phyloP scores from a whole-genome alignment of 2,113 vertebrate species.

The Oxyura jamaicensis region DNA sequence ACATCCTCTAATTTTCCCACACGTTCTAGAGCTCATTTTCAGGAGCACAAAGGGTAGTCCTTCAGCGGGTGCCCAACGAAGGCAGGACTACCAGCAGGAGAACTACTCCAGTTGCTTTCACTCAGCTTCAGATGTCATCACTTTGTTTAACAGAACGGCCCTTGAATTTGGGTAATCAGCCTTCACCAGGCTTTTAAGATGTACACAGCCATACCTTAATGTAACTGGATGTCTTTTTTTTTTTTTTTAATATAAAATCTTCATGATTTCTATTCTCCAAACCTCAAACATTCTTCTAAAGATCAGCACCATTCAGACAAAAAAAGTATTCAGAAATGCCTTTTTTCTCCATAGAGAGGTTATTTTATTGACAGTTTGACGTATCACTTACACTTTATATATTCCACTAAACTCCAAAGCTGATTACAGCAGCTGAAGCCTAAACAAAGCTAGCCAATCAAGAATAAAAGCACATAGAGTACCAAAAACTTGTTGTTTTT shows the following conservation, averaged over 20 bases:
- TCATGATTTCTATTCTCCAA: not conserved
- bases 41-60: not conserved
- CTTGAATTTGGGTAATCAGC: constrained; percentile 4
- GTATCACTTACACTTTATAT: not conserved
- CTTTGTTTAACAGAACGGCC: constrained; percentile 50
- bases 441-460: not conserved
- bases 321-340: not conserved
- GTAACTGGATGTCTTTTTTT: not conserved
- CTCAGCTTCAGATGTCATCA: constrained; percentile 49
- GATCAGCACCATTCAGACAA: not conserved
- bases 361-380: not conserved
- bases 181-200: constrained; percentile 45
- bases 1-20: not conserved
- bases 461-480: not conserved
- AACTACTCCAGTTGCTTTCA: constrained; percentile 58
- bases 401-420: not conserved
- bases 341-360: not conserved
- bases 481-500: not conserved
- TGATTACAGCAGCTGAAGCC: not conserved
- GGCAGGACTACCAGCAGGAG: constrained; percentile 31
- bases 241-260: not conserved
- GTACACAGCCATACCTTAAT: not conserved
- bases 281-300: not conserved
- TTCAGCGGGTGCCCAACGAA: constrained; percentile 26
- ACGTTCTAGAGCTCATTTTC: constrained; percentile 12